Conservation (phyloP, 2,797 vertebrate genomes). For the Nasua narica region DNA sequence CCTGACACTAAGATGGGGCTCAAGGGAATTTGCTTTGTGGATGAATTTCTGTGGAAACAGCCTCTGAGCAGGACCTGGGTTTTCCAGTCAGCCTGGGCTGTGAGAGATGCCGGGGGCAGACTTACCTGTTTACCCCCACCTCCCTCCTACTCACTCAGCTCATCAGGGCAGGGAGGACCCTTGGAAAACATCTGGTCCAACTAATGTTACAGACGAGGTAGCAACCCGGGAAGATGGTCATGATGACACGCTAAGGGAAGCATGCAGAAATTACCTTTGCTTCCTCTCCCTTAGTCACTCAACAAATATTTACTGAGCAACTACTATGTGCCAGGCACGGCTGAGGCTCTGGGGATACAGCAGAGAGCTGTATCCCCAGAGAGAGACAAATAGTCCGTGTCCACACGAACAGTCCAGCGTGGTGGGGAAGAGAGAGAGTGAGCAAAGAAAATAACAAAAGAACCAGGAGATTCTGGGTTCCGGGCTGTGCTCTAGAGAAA, state of each 20-base stretch:
- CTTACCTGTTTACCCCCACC: not conserved
- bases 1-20: not conserved
- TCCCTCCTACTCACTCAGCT: not conserved
- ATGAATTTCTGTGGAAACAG: not conserved
- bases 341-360: not conserved
- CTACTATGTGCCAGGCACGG: not conserved
- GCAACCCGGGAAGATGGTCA: not conserved
- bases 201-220: not conserved
- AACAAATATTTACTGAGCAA: not conserved
- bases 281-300: not conserved
- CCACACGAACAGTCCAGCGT: not conserved
- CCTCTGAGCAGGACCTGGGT: not conserved
- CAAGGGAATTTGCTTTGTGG: not conserved
- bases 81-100: not conserved
- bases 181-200: not conserved
- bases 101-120: not conserved
- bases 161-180: not conserved
- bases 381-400: not conserved
- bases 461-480: not conserved
- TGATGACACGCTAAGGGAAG: not conserved
- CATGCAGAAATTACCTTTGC: not conserved
- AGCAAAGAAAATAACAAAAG: not conserved
- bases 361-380: too few species aligned
- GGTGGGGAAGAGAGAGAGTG: not conserved
- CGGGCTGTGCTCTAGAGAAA: not conserved